phyloP scores from a whole-genome alignment of 1,140 invertebrate species.

The Procambarus virginalis region DNA sequence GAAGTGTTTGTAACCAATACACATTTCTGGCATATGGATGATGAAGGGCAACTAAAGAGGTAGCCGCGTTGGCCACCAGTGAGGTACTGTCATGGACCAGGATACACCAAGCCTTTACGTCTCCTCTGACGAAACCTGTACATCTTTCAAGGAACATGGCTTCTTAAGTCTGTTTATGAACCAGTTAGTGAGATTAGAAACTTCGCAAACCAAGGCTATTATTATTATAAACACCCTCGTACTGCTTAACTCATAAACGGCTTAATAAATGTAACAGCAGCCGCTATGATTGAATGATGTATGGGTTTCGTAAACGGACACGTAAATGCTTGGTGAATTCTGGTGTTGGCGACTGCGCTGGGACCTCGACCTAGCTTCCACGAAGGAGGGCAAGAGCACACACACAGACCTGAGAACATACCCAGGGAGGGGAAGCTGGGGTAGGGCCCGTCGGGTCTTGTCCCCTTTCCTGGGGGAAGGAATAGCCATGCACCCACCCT shows the following conservation, averaged over 20 bases:
- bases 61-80: neutral
- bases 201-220: no score
- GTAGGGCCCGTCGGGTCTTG: neutral
- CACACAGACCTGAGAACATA: neutral
- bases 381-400: conserved; percentile 9
- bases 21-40: neutral
- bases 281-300: no score
- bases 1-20: conserved; percentile 20
- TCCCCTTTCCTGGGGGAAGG: no score
- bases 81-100: neutral
- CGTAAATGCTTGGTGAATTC: no score
- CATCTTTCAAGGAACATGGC: no score
- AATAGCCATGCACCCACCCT: neutral
- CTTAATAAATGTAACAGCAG: neutral
- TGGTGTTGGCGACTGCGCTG: conserved; percentile 10
- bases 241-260: no score
- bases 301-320: no score
- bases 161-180: no score
- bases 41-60: conserved; percentile 11
- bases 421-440: neutral
- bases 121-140: no score
- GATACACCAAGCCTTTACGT: no score
- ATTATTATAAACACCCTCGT: no score
- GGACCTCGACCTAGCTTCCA: conserved; percentile 20
- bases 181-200: no score